A percentile compares a stretch with the other conserved stretches of the same genome.
Conservation (phyloP, 2,888 invertebrate genomes). For the Coelinius sp. region DNA sequence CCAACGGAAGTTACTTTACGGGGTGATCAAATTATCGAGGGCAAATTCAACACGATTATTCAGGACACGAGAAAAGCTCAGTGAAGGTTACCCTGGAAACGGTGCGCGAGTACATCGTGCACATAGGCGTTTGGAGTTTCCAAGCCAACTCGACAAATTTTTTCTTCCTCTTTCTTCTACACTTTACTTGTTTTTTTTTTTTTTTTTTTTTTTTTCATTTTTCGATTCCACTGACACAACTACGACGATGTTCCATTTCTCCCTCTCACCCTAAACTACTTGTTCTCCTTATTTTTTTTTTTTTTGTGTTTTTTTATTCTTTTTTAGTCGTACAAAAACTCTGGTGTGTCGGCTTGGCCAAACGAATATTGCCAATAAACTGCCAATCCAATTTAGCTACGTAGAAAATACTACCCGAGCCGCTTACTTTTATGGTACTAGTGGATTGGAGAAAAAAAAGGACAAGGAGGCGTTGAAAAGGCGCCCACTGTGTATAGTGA, state of each 20-base stretch:
- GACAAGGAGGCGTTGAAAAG: slow-evolving; percentile 6
- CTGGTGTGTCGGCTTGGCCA: slow-evolving; percentile 64
- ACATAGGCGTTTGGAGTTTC: slow-evolving; percentile 40
- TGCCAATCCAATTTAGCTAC: slow-evolving; percentile 69
- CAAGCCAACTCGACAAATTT: slow-evolving; percentile 26
- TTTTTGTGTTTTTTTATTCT: not conserved
- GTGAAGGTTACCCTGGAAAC: slow-evolving; percentile 9
- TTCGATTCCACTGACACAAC: slow-evolving; percentile 33
- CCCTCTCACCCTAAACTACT: not conserved
- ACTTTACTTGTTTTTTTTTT: not conserved
- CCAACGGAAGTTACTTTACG: slow-evolving; percentile 18
- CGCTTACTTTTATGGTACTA: slow-evolving; percentile 56
- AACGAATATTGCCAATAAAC: slow-evolving; percentile 70
- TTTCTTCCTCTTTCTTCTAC: not conserved
- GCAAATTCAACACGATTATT: slow-evolving; percentile 19
- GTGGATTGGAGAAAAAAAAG: slow-evolving; percentile 6
- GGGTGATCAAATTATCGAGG: slow-evolving; percentile 22
- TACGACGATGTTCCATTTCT: slow-evolving; percentile 8
- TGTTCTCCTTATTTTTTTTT: not conserved
- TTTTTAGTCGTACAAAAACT: slow-evolving; percentile 45
- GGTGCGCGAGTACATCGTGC: slow-evolving; percentile 29
- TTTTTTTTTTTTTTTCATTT: not conserved
- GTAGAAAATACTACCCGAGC: slow-evolving; percentile 59
- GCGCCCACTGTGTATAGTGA: not conserved
- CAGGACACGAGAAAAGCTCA: slow-evolving; percentile 19